Evolutionary conservation across 2,113 vertebrate species (phyloP).

Genomic region (Benitochromis conjunctus): DNA sequence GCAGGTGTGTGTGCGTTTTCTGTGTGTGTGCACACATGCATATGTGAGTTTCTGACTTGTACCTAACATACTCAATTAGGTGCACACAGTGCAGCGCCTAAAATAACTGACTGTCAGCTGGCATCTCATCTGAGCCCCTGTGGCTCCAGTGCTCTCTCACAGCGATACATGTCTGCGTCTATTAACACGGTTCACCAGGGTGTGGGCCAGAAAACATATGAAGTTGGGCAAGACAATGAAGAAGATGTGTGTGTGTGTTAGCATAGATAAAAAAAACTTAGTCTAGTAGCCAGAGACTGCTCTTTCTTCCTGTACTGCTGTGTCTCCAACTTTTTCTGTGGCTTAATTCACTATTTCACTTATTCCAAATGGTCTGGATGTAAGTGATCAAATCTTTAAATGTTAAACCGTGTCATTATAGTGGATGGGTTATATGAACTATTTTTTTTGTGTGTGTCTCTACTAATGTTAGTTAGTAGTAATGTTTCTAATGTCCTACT

Average conservation of each 20-base stretch:
- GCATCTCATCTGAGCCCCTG: conserved; percentile 18
- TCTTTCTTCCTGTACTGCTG: not conserved
- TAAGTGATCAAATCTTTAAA: not conserved
- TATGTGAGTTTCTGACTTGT: not conserved
- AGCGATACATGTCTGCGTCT: not conserved
- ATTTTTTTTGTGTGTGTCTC: not conserved
- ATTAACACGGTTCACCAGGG: not conserved
- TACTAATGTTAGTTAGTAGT: not conserved
- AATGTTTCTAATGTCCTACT: not conserved
- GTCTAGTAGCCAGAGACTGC: not conserved
- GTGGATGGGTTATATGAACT: not conserved
- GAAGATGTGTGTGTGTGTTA: not conserved
- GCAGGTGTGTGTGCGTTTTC: not conserved
- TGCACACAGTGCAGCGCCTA: conserved; percentile 5
- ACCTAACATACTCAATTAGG: conserved; percentile 3
- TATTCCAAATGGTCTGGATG: not conserved
- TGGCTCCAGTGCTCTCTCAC: not conserved
- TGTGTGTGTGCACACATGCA: not conserved
- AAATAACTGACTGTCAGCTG: conserved; percentile 35
- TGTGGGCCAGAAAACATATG: not conserved
- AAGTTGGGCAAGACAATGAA: not conserved
- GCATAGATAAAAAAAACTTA: not conserved
- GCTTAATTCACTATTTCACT: not conserved
- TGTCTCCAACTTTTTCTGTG: not conserved
- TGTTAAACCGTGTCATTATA: not conserved